Percentiles rank a stretch among this genome's conserved stretches.
Conservation (phyloP, 2,797 vertebrate genomes). For the Neosilurus hyrtlii region DNA sequence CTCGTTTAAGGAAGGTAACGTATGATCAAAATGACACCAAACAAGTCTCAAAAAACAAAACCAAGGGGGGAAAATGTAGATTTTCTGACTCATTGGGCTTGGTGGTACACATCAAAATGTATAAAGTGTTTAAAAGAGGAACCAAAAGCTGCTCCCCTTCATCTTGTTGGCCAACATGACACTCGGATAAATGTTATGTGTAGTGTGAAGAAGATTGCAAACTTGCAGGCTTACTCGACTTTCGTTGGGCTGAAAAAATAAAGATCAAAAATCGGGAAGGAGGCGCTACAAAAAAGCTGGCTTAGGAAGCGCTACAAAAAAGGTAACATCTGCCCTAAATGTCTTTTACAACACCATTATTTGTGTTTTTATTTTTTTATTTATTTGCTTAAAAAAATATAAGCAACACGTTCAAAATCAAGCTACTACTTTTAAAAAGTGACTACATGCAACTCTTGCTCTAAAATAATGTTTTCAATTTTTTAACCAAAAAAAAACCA, state of each 20-base stretch:
- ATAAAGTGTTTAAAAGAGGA: constrained; percentile 56
- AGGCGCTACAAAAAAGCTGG: constrained; percentile 68
- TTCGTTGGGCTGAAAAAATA: constrained; percentile 76
- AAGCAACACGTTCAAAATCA: constrained; percentile 59
- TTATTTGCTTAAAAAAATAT: constrained; percentile 65
- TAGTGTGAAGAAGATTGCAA: constrained; percentile 72
- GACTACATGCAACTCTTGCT: constrained; percentile 43
- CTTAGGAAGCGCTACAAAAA: constrained; percentile 75
- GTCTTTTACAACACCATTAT: constrained; percentile 72
- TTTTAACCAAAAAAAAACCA: constrained; percentile 55
- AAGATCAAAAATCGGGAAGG: constrained; percentile 80
- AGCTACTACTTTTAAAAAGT: constrained; percentile 48
- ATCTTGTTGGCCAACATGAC: constrained; percentile 20
- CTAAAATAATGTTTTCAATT: constrained; percentile 58
- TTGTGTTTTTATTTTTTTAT: constrained; percentile 49
- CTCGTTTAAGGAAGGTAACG: constrained; percentile 69
- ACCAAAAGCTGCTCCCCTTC: background rate
- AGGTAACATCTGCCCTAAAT: constrained; percentile 82
- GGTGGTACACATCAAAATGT: constrained; percentile 61
- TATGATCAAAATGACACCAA: constrained; percentile 69
- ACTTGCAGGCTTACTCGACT: constrained; percentile 80
- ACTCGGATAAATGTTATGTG: constrained; percentile 67
- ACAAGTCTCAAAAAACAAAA: constrained; percentile 59
- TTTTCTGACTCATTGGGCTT: constrained; percentile 61
- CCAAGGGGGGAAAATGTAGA: constrained; percentile 34